These are phyloP conservation scores for Cyrtorhinus lividipennis DNA, from an alignment of 1,140 invertebrate species.

Conservation along the genomic window DNA sequence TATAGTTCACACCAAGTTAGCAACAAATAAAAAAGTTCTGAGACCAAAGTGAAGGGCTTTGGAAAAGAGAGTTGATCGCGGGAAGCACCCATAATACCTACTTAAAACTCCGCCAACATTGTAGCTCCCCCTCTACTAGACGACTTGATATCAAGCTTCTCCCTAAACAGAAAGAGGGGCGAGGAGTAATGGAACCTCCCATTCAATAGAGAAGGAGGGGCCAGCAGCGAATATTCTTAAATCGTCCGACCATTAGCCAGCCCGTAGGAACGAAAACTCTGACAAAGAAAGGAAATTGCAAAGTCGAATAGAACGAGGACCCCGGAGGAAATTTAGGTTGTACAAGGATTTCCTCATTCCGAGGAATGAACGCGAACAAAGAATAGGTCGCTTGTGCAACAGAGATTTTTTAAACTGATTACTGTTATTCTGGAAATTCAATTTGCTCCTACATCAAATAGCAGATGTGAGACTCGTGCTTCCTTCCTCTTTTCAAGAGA, in stretches of 20 bases:
- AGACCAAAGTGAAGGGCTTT: not conserved
- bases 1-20: constrained; percentile 2
- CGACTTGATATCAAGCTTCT: not conserved
- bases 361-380: no score
- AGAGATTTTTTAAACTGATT: no score
- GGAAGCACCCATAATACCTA: constrained; percentile 1
- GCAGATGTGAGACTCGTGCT: no score
- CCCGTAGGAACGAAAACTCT: not conserved
- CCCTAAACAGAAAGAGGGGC: not conserved
- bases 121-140: not conserved
- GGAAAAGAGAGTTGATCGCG: not conserved
- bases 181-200: not conserved
- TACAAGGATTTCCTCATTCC: no score
- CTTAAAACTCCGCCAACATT: constrained; percentile 6
- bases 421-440: no score
- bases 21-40: constrained; percentile 7
- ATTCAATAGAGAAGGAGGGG: not conserved
- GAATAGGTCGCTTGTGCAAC: no score
- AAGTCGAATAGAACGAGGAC: no score
- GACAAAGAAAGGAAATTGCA: not conserved
- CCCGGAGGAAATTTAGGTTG: no score
- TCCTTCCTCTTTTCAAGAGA: no score
- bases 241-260: not conserved
- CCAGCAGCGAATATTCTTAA: not conserved
- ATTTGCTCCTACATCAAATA: no score